These are phyloP conservation scores for Anguilla rostrata DNA, from an alignment of 2,113 vertebrate species.

Conservation along the genomic window DNA sequence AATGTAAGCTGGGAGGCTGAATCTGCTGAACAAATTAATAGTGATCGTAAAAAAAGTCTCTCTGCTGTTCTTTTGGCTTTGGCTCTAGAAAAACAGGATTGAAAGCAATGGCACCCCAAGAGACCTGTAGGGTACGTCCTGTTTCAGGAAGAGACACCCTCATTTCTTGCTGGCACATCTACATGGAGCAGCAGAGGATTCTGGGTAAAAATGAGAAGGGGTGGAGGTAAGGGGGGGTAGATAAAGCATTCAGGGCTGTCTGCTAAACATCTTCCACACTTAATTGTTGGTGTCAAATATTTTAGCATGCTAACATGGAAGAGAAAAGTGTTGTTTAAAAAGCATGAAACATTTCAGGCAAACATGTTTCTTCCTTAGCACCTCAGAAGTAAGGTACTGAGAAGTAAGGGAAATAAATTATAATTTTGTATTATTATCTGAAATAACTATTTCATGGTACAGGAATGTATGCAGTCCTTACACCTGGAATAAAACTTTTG, in stretches of 20 bases:
- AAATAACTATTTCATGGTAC: not conserved
- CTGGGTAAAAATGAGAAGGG: not conserved
- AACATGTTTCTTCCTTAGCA: too few relatives aligned
- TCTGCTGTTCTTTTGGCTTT: not conserved
- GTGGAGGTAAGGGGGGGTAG: constrained; percentile 13
- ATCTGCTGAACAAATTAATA: not conserved
- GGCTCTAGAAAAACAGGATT: constrained; percentile 1
- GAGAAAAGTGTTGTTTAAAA: too few relatives aligned
- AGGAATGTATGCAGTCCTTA: not conserved
- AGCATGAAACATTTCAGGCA: too few relatives aligned
- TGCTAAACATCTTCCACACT: too few relatives aligned
- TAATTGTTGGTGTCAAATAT: too few relatives aligned
- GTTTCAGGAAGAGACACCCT: constrained; percentile 26
- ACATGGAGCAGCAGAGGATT: constrained; percentile 3
- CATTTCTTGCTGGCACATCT: not conserved
- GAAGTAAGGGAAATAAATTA: too few relatives aligned
- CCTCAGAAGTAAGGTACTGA: too few relatives aligned
- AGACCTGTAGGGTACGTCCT: constrained; percentile 19
- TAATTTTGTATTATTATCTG: not conserved
- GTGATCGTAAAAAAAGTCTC: not conserved
- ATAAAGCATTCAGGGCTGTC: too few relatives aligned
- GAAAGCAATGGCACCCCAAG: not conserved
- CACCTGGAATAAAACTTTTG: not conserved
- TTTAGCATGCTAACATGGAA: too few relatives aligned
- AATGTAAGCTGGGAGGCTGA: not conserved